Percentiles rank a stretch among this genome's conserved stretches.
Evolutionary conservation across 2,113 vertebrate genomes (phyloP).

Genomic region (mouse (Mus musculus)): GRCm39 chr2:120823501-120824000

Average conservation of each 20-base stretch:
- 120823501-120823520: background rate
- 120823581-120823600: background rate
- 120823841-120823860: background rate
- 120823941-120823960: conserved; percentile 86
- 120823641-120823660: conserved; percentile 30
- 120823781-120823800: background rate
- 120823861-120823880: background rate
- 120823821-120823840: background rate
- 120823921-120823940: conserved; percentile 51
- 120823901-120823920: conserved; percentile 43
- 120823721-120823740: background rate
- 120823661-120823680: conserved; percentile 40
- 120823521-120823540: background rate
- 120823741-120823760: background rate
- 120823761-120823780: background rate
- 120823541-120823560: conserved; percentile 3
- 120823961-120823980: conserved; percentile 95
- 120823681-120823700: conserved; percentile 53
- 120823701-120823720: background rate
- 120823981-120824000: conserved; percentile 90
- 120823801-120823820: conserved; percentile 47
- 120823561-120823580: conserved; percentile 5
- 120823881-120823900: conserved; percentile 4
- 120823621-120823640: conserved; percentile 41
- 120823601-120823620: conserved; percentile 26